Evolutionary conservation across 2,888 invertebrate genomes (phyloP).

Genomic region (Ichneumon xanthorius): DNA sequence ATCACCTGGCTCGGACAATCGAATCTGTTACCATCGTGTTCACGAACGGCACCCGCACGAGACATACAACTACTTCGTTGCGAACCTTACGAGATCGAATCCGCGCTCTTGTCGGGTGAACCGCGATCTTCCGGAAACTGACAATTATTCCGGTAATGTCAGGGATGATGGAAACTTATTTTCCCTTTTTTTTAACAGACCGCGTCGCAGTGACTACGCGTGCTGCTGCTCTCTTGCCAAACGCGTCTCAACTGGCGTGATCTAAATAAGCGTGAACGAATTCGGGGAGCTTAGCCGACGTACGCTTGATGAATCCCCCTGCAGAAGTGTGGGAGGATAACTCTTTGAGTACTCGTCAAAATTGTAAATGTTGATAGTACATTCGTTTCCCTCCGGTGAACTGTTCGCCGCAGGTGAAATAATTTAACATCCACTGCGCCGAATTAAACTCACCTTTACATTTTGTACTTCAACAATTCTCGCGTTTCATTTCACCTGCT

Average conservation of each 20-base stretch:
- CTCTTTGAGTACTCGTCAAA: not conserved
- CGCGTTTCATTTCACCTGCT: not conserved
- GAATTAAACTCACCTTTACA: not conserved
- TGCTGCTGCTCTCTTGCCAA: slow-evolving; percentile 51
- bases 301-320: not conserved
- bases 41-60: not conserved
- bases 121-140: not conserved
- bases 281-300: slow-evolving; percentile 1
- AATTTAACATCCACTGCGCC: not conserved
- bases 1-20: not conserved
- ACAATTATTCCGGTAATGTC: not conserved
- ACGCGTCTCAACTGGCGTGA: slow-evolving; percentile 33
- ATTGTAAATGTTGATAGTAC: not conserved
- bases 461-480: not conserved
- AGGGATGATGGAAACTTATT: slow-evolving; percentile 11
- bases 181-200: not conserved
- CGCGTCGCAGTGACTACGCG: slow-evolving; percentile 20
- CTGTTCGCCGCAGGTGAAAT: not conserved
- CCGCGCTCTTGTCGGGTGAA: not conserved
- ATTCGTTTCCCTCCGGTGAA: not conserved
- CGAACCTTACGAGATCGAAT: not conserved
- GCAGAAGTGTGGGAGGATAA: not conserved
- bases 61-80: not conserved
- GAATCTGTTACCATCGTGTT: not conserved
- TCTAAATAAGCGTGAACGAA: slow-evolving; percentile 19